These are phyloP conservation scores for Coenobita brevimanus DNA, from an alignment of 1,140 invertebrate species.

Conservation along the genomic window DNA sequence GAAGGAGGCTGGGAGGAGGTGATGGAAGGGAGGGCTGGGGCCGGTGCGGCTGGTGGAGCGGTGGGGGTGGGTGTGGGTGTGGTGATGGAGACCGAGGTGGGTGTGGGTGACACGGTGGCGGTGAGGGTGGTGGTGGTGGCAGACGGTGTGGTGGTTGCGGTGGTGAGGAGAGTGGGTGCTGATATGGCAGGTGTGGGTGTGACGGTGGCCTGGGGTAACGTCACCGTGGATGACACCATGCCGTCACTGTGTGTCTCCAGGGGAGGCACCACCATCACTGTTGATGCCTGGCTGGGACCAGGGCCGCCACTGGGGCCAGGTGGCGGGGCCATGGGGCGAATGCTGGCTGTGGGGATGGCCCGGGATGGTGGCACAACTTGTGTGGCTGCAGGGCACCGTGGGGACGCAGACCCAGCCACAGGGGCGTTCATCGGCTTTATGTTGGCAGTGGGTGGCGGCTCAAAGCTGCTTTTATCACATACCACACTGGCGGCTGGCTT, in stretches of 20 bases:
- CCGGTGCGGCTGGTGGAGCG: slow-evolving; percentile 62
- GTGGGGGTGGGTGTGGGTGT: slow-evolving; percentile 65
- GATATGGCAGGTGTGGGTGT: slow-evolving; percentile 61
- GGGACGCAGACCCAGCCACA: slow-evolving; percentile 71
- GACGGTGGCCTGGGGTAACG: slow-evolving; percentile 69
- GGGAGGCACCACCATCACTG: slow-evolving; percentile 66
- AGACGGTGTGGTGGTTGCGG: slow-evolving; percentile 63
- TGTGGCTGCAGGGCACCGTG: slow-evolving; percentile 72
- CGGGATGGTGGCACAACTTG: slow-evolving; percentile 70
- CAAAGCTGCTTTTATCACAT: slow-evolving; percentile 81
- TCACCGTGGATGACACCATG: slow-evolving; percentile 69
- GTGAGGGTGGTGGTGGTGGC: slow-evolving; percentile 68
- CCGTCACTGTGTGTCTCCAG: slow-evolving; percentile 68
- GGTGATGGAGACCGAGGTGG: slow-evolving; percentile 65
- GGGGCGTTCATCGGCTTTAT: slow-evolving; percentile 94
- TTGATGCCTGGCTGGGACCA: slow-evolving; percentile 60
- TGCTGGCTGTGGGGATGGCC: slow-evolving; percentile 91
- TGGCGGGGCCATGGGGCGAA: slow-evolving; percentile 89
- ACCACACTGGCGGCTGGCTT: slow-evolving; percentile 71
- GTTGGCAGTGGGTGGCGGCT: slow-evolving; percentile 89
- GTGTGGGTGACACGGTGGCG: slow-evolving; percentile 71
- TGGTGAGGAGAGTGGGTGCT: slow-evolving; percentile 66
- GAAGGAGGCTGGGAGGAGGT: slow-evolving; percentile 28
- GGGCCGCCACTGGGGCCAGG: slow-evolving; percentile 76
- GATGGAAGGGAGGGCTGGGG: slow-evolving; percentile 46